Conservation (phyloP, 2,888 invertebrate species). For the Plagodis pulveraria region DNA sequence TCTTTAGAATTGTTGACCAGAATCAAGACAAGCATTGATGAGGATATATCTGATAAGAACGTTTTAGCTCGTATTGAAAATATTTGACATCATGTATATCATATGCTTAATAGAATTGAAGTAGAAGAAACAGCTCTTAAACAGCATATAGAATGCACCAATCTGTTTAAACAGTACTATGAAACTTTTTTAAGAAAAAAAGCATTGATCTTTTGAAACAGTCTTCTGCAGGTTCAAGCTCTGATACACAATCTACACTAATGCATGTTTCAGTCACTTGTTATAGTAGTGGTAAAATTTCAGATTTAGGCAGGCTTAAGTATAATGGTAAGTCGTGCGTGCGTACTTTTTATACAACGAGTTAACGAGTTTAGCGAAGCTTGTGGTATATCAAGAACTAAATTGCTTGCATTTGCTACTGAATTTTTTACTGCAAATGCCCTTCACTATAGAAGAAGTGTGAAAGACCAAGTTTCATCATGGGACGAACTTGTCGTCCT, state of each 20-base stretch:
- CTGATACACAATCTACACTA: neutral
- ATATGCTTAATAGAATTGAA: neutral
- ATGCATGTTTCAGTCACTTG: neutral
- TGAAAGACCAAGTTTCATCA: neutral
- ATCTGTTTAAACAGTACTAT: too few species aligned
- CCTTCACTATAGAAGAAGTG: neutral
- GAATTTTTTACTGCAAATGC: neutral
- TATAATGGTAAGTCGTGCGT: conserved; percentile 1
- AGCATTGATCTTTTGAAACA: too few species aligned
- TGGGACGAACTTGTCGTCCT: neutral
- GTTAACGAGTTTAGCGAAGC: neutral
- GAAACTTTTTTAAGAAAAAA: too few species aligned
- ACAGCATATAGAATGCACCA: too few species aligned
- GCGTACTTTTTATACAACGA: conserved; percentile 16
- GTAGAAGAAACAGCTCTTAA: too few species aligned
- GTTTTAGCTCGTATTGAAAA: neutral
- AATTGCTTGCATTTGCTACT: conserved; percentile 10
- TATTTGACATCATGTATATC: neutral
- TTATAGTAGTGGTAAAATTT: neutral
- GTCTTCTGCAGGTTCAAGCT: too few species aligned
- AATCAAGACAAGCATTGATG: too few species aligned
- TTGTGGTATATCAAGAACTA: neutral
- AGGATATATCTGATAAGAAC: neutral
- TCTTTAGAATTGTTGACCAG: neutral
- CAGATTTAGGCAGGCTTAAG: neutral